Percentiles rank a stretch among this genome's conserved stretches.
Evolutionary conservation across 2,113 vertebrate species (phyloP).

Genomic region (Petromus typicus): DNA sequence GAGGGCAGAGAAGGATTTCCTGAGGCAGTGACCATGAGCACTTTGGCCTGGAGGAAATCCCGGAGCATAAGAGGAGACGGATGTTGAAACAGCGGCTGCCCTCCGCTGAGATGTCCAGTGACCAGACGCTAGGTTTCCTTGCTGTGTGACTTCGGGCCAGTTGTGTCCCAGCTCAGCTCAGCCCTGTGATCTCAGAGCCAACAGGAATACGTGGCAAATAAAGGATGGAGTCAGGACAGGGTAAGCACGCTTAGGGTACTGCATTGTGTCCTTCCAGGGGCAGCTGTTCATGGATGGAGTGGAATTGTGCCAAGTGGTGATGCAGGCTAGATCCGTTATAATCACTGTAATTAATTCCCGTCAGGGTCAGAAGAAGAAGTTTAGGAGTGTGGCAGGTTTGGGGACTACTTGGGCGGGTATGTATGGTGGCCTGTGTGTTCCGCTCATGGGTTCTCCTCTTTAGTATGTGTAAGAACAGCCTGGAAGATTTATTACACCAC

Average conservation of each 20-base stretch:
- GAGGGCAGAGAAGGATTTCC: neutral
- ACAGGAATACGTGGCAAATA: neutral
- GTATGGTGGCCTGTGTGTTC: neutral
- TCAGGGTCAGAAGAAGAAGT: neutral
- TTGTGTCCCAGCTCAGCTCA: neutral
- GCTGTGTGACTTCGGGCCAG: neutral
- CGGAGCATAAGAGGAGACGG: neutral
- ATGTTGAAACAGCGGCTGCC: neutral
- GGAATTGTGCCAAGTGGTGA: neutral
- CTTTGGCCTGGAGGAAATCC: conserved; percentile 36
- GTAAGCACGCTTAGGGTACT: neutral
- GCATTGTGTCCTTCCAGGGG: neutral
- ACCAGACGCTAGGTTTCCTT: neutral
- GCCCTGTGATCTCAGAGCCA: neutral
- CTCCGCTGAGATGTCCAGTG: rapidly evolving
- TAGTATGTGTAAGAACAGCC: neutral
- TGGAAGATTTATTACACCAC: neutral
- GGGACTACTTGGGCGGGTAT: neutral
- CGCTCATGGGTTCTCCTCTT: neutral
- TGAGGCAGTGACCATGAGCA: conserved; percentile 17
- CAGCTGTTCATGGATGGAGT: neutral
- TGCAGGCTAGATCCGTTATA: neutral
- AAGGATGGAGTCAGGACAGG: neutral
- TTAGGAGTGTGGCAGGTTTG: neutral
- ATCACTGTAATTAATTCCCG: neutral